Evolutionary conservation across 2,797 vertebrate species (phyloP).

Genomic region (Dipus sagitta): DNA sequence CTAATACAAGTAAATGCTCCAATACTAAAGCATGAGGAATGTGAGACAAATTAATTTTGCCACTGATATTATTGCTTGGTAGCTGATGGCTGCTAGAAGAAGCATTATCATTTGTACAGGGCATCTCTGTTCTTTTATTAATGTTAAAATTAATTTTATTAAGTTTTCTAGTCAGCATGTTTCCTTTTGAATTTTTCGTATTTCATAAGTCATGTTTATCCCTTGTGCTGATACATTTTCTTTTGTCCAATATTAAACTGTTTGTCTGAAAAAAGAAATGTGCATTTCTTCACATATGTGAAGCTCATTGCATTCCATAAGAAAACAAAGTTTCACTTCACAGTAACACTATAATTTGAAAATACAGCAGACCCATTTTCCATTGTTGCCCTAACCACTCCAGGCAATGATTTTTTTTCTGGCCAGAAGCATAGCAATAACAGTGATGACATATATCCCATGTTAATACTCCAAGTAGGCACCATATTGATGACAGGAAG

Average conservation of each 20-base stretch:
- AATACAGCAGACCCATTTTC: not conserved
- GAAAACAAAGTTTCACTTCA: not conserved
- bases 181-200: too few relatives aligned
- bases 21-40: not conserved
- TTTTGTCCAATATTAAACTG: not conserved
- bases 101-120: too few relatives aligned
- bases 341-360: not conserved
- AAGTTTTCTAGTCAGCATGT: too few relatives aligned
- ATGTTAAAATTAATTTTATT: too few relatives aligned
- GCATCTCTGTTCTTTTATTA: too few relatives aligned
- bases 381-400: not conserved
- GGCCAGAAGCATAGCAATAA: fast-evolving
- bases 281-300: not conserved
- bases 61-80: too few relatives aligned
- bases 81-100: too few relatives aligned
- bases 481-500: not conserved
- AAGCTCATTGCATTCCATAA: not conserved
- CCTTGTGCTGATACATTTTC: too few relatives aligned
- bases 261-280: not conserved
- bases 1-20: not conserved
- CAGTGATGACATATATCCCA: not conserved
- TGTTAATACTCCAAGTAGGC: not conserved
- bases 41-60: not conserved
- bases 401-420: not conserved
- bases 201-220: too few relatives aligned